Percentiles rank a stretch among this genome's conserved stretches.
These are phyloP conservation scores for Mallotus villosus DNA, from an alignment of 2,797 vertebrate species.

Conservation along the genomic window DNA sequence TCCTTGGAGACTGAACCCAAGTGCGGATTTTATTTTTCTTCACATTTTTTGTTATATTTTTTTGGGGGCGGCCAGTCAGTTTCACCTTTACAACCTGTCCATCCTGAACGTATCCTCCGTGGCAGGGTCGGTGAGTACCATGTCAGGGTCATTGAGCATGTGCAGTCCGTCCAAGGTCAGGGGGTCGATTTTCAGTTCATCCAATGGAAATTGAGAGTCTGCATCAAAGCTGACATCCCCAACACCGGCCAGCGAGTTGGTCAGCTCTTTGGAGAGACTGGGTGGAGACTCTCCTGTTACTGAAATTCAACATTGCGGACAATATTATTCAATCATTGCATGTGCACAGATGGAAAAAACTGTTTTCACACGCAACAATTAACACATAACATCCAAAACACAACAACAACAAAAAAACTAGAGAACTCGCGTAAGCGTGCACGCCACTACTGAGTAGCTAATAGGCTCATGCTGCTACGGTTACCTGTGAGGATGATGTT, in stretches of 20 bases:
- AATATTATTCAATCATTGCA: too few relatives aligned
- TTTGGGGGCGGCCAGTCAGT: constrained; percentile 20
- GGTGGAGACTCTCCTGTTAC: constrained; percentile 92
- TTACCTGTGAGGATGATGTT: constrained; percentile 99
- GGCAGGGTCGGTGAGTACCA: constrained; percentile 94
- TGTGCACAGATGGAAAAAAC: too few relatives aligned
- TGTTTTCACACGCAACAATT: too few relatives aligned
- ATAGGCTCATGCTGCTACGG: background rate
- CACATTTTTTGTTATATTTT: background rate
- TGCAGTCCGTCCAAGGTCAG: constrained; percentile 96
- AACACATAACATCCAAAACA: too few relatives aligned
- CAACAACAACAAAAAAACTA: background rate
- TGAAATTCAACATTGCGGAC: constrained; percentile 40
- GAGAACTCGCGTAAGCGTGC: background rate
- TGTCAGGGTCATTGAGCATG: constrained; percentile 98
- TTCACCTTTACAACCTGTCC: constrained; percentile 88
- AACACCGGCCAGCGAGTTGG: constrained; percentile 88
- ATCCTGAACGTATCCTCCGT: constrained; percentile 99
- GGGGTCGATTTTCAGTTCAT: constrained; percentile 98
- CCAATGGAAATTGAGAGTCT: constrained; percentile 96
- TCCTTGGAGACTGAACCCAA: constrained; percentile 51
- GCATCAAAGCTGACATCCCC: constrained; percentile 94
- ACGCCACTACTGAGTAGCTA: background rate
- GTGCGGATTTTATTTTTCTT: constrained; percentile 22
- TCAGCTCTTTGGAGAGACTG: constrained; percentile 98